Base-by-base conservation (phyloP, 1,140 invertebrate genomes). In the Ceratoteleas bidentatus region DNA sequence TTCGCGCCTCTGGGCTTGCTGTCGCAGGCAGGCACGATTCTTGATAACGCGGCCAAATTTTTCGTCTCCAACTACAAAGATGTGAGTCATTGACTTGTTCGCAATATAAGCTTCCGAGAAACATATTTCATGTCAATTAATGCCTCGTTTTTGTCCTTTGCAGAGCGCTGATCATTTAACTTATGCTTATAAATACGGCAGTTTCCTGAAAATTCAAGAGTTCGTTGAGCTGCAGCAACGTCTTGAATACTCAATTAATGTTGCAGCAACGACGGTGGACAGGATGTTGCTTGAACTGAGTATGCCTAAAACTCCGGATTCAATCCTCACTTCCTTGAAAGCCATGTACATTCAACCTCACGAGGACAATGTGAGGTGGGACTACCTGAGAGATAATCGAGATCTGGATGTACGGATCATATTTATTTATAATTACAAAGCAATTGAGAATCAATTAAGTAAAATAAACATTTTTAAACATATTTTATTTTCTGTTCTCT, bases 141-240 rank as follows among this genome's bases (percentile, higher is more conserved):
- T 47, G 4, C 7, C n/a, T 47, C 13, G 13, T 13, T 4, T 6
- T 65, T 68, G 70, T 15, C 54, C 75, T 57, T 92, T 92, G 43
- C 91, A 97, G 96, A 97, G 96, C 85, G 94, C 96, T 50, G 97
- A 99, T 90, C 96, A 98, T 89, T 92, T 99, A 58, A 96, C 97
- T 16, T 95, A 96, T 86, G 96, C 96, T 2, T 99, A 98, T 90
- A 98, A 98, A 87, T 98, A 95, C 90, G 98, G 97, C 10, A 97
- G 97, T 43, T 98, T 98, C 92, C 94, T 95, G 60, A 98, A 98
- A 93, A 94, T 99, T 83, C 94, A 96, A 81, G 97, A 99, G 90
- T 97, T 99, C 89, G 94, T 97, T 68, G 95, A 96, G 84, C 96
- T 98, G 86, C 93, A 95, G 83, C 94, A 96, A 86, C 92, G 95